phyloP scores from a whole-genome alignment of 1,140 invertebrate species.

The Pararge aegeria region DNA sequence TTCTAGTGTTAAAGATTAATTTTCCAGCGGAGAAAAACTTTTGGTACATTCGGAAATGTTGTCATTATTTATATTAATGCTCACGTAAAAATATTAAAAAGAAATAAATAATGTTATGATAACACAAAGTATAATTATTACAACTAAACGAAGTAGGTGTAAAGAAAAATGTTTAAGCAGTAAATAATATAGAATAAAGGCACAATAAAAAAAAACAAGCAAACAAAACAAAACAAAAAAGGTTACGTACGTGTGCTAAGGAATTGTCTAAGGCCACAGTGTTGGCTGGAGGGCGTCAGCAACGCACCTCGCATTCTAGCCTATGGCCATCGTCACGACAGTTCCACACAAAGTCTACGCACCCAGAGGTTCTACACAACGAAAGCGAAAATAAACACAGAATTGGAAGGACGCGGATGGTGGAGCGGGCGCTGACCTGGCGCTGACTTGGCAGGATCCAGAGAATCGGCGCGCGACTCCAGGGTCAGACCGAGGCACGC shows the following conservation, averaged over 20 bases:
- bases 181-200: conserved; percentile 24
- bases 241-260: conserved; percentile 72
- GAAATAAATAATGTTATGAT: too few relatives aligned
- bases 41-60: too few relatives aligned
- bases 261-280: conserved; percentile 75
- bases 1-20: too few relatives aligned
- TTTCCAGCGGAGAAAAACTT: too few relatives aligned
- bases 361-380: conserved; percentile 76
- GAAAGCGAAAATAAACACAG: conserved; percentile 79
- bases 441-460: conserved; percentile 77
- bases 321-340: conserved; percentile 77
- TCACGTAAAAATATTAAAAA: too few relatives aligned
- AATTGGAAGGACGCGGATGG: conserved; percentile 61
- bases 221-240: conserved; percentile 57
- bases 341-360: conserved; percentile 74
- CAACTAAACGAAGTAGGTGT: too few relatives aligned
- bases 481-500: conserved; percentile 75
- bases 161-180: not conserved
- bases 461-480: conserved; percentile 71
- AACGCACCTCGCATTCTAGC: conserved; percentile 79
- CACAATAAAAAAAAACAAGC: conserved; percentile 30
- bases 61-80: too few relatives aligned
- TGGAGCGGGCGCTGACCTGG: conserved; percentile 76
- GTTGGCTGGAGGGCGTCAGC: conserved; percentile 75
- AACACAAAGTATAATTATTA: too few relatives aligned